Conservation (phyloP, 2,888 invertebrate genomes). For the Caenorhabditis sinica region DNA sequence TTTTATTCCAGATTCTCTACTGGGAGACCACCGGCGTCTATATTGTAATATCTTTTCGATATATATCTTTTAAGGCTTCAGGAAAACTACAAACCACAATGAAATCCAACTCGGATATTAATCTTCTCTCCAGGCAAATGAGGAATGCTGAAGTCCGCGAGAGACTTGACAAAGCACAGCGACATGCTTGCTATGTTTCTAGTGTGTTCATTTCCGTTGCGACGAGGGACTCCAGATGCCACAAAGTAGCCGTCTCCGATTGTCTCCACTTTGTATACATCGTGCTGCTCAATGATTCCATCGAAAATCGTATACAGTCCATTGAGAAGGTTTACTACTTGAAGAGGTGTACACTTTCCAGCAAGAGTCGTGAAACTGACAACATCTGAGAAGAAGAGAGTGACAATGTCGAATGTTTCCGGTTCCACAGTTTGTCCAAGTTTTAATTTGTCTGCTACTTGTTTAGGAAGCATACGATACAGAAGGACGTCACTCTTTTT, state of each 20-base stretch:
- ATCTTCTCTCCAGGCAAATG: slow-evolving; percentile 78
- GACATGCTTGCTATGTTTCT: slow-evolving; percentile 79
- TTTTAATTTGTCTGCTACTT: slow-evolving; percentile 81
- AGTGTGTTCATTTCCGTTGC: slow-evolving; percentile 80
- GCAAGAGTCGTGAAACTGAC: slow-evolving; percentile 80
- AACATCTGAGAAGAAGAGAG: slow-evolving; percentile 80
- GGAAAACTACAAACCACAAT: slow-evolving; percentile 56
- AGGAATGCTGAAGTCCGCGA: slow-evolving; percentile 75
- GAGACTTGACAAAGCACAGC: slow-evolving; percentile 70
- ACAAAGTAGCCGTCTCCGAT: slow-evolving; percentile 82
- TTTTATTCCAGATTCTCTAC: not conserved
- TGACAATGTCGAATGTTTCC: slow-evolving; percentile 77
- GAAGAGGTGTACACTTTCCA: slow-evolving; percentile 77
- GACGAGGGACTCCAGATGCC: slow-evolving; percentile 80
- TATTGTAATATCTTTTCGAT: not conserved
- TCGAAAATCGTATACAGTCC: slow-evolving; percentile 82
- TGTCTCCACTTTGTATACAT: slow-evolving; percentile 83
- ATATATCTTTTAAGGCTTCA: slow-evolving; percentile 10
- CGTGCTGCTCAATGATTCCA: slow-evolving; percentile 79
- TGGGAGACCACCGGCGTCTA: too few species aligned
- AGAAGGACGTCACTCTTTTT: slow-evolving; percentile 78
- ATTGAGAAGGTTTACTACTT: slow-evolving; percentile 81
- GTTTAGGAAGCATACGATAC: slow-evolving; percentile 79
- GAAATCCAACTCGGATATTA: slow-evolving; percentile 75
- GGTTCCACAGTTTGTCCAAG: slow-evolving; percentile 79